Evolutionary conservation across 2,797 vertebrate species (phyloP), one percentile per base, ranked within the genome.

Genomic region (Merluccius polli): DNA sequence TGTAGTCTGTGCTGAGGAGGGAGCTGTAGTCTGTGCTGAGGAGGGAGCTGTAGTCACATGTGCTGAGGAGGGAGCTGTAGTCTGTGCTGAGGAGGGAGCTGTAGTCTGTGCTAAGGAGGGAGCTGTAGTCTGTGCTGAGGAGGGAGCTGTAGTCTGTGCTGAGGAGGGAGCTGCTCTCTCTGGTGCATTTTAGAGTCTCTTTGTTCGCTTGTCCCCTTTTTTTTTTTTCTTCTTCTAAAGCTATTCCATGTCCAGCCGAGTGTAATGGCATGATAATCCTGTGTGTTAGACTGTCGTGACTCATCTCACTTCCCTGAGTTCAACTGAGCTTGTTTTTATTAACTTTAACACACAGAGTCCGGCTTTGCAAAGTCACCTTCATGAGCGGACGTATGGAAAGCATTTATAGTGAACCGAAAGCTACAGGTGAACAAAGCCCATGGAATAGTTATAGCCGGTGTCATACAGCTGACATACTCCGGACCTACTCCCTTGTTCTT

Each of bases 191-290:
- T 65, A 77, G 41, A 72, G 69, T 78, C 48, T 79, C 76, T 80
- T 81, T 83, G 82, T 81, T 41, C 74, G 33, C 68, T 24, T 79
- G 21, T 79, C 83, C 82, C 78, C 36, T 4, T 69, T 70, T 3
- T 18, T 83, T 78, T 41, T 67, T 67, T 67, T 24, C 4, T 16
- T 79, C 82, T 16, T 81, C 59, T 35, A 27, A 76, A 63, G 59
- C 59, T 27, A 27, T 27, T n/a, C 59, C 27, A 10, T 80, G 73
- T 71, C 70, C 24, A 41, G 71, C 86, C 88, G 85, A 70, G 87
- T 88, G 87, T 86, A 85, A 88, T 81, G 90, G 89, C 48, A 90
- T 87, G 89, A 83, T 91, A 90, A 90, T 90, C 90, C 87, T 6
- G n/a, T 44, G 75, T 88, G 71, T 79, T 73, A 82, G 76, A 78